phyloP scores from a whole-genome alignment of 2,797 vertebrate species.

The Tokudaia tokunoshimensis region DNA sequence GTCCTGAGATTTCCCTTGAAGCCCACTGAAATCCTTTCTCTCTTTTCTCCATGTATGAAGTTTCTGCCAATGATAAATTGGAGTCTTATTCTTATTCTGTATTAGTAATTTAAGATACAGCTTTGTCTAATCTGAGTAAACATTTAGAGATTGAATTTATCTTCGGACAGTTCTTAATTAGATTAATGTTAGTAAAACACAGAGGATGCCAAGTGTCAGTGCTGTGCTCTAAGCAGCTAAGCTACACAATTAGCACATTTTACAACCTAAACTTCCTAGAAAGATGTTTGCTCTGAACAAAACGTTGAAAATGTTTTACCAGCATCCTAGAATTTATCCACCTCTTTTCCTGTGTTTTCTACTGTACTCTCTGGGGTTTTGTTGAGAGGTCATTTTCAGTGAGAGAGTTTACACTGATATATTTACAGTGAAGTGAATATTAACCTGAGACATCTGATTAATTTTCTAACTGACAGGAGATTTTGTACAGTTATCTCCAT shows the following conservation, averaged over 20 bases:
- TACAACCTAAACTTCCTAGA: background rate
- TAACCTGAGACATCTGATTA: background rate
- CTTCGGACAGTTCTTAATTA: slow-evolving; percentile 58
- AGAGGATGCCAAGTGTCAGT: background rate
- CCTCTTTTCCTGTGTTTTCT: background rate
- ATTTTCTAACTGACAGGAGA: background rate
- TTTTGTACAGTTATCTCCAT: background rate
- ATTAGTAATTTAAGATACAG: slow-evolving; percentile 28
- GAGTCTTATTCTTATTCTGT: background rate
- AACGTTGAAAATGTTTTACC: background rate
- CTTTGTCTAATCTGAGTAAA: slow-evolving; percentile 49
- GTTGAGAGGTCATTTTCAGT: background rate
- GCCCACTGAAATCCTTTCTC: background rate
- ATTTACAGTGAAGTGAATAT: background rate
- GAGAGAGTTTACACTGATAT: background rate
- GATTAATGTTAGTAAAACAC: slow-evolving; percentile 48
- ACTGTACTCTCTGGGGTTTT: background rate
- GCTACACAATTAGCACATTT: background rate
- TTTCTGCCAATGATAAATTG: background rate
- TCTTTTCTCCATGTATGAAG: background rate
- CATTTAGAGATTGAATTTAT: slow-evolving; percentile 59
- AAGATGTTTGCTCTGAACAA: slow-evolving; percentile 1
- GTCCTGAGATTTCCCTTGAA: background rate
- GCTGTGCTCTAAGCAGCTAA: background rate
- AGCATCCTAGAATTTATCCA: background rate